A percentile compares a stretch with the other conserved stretches of the same genome.
phyloP scores from a whole-genome alignment of 2,797 vertebrate species.

The Scolopax rusticola region DNA sequence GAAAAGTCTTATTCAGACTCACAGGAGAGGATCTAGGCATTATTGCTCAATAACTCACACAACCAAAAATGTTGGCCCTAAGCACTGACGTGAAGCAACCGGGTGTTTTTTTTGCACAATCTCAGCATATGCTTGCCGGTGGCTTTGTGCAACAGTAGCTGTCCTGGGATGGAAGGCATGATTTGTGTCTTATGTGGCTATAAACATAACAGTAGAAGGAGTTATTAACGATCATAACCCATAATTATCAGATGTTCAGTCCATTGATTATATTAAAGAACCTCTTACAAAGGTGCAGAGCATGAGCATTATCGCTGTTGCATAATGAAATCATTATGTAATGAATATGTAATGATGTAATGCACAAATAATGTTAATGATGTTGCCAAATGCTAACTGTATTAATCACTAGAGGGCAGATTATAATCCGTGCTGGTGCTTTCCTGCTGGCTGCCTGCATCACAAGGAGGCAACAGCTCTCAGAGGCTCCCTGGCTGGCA shows the following conservation, averaged over 20 bases:
- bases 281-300: slow-evolving; percentile 36
- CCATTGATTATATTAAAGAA: background rate
- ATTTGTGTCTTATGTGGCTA: background rate
- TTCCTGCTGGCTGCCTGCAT: background rate
- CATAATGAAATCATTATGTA: slow-evolving; percentile 6
- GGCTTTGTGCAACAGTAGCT: slow-evolving; percentile 20
- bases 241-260: slow-evolving; percentile 1
- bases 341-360: slow-evolving; percentile 12
- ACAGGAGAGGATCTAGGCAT: background rate
- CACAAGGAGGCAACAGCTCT: background rate
- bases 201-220: slow-evolving; percentile 10
- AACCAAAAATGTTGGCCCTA: background rate
- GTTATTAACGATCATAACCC: slow-evolving; percentile 11
- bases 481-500: accelerated
- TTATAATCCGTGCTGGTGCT: slow-evolving; percentile 13
- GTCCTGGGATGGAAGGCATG: background rate
- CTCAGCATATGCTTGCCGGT: background rate
- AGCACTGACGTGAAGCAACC: background rate
- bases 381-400: slow-evolving; percentile 19
- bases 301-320: background rate
- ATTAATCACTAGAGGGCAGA: slow-evolving; percentile 59
- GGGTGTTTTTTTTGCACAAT: slow-evolving; percentile 1
- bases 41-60: background rate
- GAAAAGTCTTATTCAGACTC: background rate
- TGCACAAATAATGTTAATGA: background rate